Percentiles rank a stretch among this genome's conserved stretches.
Evolutionary conservation across 2,113 vertebrate genomes (phyloP).

Genomic region (Bostrychus sinensis): DNA sequence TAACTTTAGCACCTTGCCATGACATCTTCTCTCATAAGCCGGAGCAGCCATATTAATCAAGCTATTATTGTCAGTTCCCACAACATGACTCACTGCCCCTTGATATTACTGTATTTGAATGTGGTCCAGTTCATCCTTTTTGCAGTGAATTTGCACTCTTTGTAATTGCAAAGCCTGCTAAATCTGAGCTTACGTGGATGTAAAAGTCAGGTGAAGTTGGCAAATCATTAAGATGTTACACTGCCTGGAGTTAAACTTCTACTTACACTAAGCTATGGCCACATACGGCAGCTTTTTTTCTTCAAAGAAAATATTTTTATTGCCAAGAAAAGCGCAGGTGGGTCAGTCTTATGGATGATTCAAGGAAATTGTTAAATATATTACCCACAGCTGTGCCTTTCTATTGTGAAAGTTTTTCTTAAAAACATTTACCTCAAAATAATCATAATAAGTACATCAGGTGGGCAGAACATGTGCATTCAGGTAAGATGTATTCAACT

Average conservation of each 20-base stretch:
- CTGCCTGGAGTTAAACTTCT: not conserved
- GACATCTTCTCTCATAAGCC: slow-evolving; percentile 36
- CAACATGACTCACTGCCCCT: slow-evolving; percentile 15
- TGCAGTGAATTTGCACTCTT: not conserved
- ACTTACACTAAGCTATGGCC: not conserved
- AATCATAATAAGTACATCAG: not conserved
- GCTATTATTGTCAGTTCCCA: slow-evolving; percentile 44
- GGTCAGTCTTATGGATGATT: not conserved
- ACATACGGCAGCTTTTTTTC: not conserved
- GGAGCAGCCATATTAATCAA: slow-evolving; percentile 33
- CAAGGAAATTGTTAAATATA: not conserved
- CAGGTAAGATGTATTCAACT: too few relatives aligned
- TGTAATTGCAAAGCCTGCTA: not conserved
- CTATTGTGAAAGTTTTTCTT: not conserved
- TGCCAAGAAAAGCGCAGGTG: not conserved
- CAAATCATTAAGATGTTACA: not conserved
- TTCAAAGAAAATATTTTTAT: not conserved
- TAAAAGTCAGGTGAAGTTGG: slow-evolving; percentile 5
- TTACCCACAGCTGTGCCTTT: not conserved
- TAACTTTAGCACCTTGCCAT: slow-evolving; percentile 32
- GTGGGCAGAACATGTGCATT: too few relatives aligned
- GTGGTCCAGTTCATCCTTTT: not conserved
- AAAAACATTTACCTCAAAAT: not conserved
- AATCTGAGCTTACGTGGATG: not conserved
- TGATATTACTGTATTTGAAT: slow-evolving; percentile 8